Conservation (phyloP, 1,140 invertebrate species). For the Aphaenogaster ashmeadi region DNA sequence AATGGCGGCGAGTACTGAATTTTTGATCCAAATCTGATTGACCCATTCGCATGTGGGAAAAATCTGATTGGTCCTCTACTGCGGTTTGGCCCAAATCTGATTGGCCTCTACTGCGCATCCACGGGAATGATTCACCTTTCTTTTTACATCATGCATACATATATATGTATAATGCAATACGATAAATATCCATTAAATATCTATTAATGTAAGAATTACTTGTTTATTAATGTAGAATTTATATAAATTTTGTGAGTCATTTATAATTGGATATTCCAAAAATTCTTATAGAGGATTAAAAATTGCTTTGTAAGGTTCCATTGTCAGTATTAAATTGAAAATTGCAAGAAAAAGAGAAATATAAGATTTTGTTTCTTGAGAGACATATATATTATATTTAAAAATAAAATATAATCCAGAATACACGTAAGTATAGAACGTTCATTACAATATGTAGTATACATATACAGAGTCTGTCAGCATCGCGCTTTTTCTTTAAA, state of each 20-base stretch:
- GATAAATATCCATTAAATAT: neutral
- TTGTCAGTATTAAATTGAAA: neutral
- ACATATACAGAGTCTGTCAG: constrained; percentile 17
- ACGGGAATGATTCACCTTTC: too few relatives aligned
- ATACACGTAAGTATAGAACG: constrained; percentile 59
- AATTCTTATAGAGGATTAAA: neutral
- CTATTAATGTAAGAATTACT: too few relatives aligned
- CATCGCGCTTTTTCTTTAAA: constrained; percentile 7
- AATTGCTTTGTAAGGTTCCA: neutral
- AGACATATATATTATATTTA: constrained; percentile 69
- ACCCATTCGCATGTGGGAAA: too few relatives aligned
- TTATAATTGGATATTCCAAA: neutral
- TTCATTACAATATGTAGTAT: constrained; percentile 38
- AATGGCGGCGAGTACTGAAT: too few relatives aligned
- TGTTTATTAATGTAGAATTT: neutral
- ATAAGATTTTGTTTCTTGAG: constrained; percentile 9
- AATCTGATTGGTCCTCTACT: too few relatives aligned
- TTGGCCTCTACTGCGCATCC: too few relatives aligned
- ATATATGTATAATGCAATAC: neutral
- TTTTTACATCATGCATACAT: too few relatives aligned
- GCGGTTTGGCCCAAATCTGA: too few relatives aligned
- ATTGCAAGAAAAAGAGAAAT: neutral
- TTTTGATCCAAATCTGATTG: too few relatives aligned
- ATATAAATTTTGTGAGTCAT: neutral
- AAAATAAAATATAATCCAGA: constrained; percentile 72